phyloP scores from a whole-genome alignment of 2,797 vertebrate genomes.

The Hydrophis major region DNA sequence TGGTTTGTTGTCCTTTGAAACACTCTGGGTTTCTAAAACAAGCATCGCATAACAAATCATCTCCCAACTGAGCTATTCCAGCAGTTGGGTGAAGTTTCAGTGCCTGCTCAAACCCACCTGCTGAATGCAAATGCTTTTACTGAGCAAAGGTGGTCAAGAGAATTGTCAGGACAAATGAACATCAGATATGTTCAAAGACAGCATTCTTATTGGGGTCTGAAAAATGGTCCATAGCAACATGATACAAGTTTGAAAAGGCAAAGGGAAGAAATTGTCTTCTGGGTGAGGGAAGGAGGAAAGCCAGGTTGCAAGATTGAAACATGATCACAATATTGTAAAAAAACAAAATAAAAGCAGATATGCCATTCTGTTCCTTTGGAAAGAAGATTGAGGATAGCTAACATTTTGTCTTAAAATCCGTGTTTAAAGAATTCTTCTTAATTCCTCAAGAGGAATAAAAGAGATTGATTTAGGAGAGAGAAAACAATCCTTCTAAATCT shows the following conservation, averaged over 20 bases:
- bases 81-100: constrained; percentile 33
- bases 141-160: constrained; percentile 13
- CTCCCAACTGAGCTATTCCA: constrained; percentile 2
- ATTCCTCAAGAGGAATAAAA: neutral
- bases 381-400: rapidly evolving
- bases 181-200: constrained; percentile 19
- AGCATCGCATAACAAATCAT: constrained; percentile 12
- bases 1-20: neutral
- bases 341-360: neutral
- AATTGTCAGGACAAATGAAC: constrained; percentile 37
- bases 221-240: constrained; percentile 6
- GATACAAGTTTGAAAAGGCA: neutral
- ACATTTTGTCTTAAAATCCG: neutral
- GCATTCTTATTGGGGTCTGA: constrained; percentile 16
- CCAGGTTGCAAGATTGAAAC: constrained; percentile 13
- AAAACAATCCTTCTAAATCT: neutral
- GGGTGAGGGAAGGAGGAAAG: rapidly evolving
- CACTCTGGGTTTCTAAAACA: neutral
- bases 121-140: constrained; percentile 29
- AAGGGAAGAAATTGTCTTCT: neutral
- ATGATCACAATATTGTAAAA: rapidly evolving
- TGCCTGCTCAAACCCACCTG: rapidly evolving
- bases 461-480: neutral
- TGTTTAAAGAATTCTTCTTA: neutral
- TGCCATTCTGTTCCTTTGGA: rapidly evolving